A percentile compares a stretch with the other conserved stretches of the same genome.
These are phyloP conservation scores for Drosophila anomalata DNA, from an alignment of 2,888 invertebrate species.

Conservation along the genomic window DNA sequence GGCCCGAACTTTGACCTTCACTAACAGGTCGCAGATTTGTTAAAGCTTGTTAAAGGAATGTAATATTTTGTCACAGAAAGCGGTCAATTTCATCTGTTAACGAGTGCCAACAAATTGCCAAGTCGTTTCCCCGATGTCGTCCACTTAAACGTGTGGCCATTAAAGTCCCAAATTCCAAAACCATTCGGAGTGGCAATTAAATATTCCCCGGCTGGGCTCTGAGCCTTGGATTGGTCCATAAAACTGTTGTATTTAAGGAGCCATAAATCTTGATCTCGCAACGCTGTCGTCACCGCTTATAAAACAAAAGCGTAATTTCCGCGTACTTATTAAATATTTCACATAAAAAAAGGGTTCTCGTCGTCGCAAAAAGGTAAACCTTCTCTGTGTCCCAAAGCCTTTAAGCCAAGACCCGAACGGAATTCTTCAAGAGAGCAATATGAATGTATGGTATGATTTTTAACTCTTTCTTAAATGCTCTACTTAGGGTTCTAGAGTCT, in stretches of 20 bases:
- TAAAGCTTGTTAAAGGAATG: neutral
- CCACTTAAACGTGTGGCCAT: slow-evolving; percentile 53
- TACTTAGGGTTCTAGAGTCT: neutral
- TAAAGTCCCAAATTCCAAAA: slow-evolving; percentile 46
- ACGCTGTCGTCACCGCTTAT: slow-evolving; percentile 57
- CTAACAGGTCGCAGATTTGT: slow-evolving; percentile 16
- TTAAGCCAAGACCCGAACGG: slow-evolving; percentile 52
- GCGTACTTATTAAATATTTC: slow-evolving; percentile 49
- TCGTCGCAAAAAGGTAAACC: slow-evolving; percentile 28
- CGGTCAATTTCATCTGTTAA: slow-evolving; percentile 44
- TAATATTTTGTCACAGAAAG: slow-evolving; percentile 47
- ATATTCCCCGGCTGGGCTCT: slow-evolving; percentile 18
- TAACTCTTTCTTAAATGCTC: neutral
- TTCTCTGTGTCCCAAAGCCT: slow-evolving; percentile 59
- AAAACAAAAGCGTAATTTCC: slow-evolving; percentile 42
- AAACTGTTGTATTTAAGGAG: slow-evolving; percentile 58
- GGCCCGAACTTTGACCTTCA: slow-evolving; percentile 54
- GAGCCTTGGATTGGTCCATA: slow-evolving; percentile 39
- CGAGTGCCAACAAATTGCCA: slow-evolving; percentile 62
- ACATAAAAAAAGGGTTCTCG: slow-evolving; percentile 37
- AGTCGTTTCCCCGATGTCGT: slow-evolving; percentile 24
- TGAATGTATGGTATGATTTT: neutral
- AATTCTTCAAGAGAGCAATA: slow-evolving; percentile 6
- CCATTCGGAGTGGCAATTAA: slow-evolving; percentile 73
- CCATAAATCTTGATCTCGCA: slow-evolving; percentile 64